Conservation (phyloP, 2,113 vertebrate species). For the Pomatorhinus ruficollis region DNA sequence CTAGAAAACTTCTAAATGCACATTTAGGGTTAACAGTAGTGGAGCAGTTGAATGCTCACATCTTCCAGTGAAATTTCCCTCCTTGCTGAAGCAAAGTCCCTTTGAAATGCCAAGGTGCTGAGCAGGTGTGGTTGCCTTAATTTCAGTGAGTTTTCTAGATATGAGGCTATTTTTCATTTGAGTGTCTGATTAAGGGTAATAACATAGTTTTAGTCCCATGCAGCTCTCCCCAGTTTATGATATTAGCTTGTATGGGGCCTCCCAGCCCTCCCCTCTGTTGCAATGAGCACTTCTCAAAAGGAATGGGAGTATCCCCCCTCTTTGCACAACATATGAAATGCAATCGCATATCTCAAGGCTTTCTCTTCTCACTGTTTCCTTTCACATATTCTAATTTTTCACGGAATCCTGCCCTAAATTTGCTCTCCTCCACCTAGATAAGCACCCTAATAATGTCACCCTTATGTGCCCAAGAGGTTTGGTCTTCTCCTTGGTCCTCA, state of each 20-base stretch:
- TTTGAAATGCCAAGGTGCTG: neutral
- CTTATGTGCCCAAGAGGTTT: neutral
- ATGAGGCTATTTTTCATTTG: neutral
- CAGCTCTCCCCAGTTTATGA: neutral
- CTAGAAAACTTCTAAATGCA: neutral
- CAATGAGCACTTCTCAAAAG: neutral
- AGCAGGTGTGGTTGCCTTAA: neutral
- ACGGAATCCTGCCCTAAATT: neutral
- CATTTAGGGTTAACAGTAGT: neutral
- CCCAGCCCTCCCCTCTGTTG: neutral
- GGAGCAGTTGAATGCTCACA: neutral
- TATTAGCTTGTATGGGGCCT: neutral
- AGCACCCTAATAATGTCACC: neutral
- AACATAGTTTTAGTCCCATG: neutral
- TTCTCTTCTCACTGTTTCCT: neutral
- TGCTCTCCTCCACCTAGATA: neutral
- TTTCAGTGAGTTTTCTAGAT: neutral
- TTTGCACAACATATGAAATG: neutral
- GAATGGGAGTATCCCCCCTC: neutral
- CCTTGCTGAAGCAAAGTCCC: neutral
- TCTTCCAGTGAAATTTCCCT: neutral
- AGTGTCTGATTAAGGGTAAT: neutral
- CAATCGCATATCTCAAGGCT: neutral
- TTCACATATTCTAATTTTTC: neutral
- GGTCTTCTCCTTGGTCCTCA: neutral